phyloP scores from a whole-genome alignment of 2,113 vertebrate species.

The Sardina pilchardus region DNA sequence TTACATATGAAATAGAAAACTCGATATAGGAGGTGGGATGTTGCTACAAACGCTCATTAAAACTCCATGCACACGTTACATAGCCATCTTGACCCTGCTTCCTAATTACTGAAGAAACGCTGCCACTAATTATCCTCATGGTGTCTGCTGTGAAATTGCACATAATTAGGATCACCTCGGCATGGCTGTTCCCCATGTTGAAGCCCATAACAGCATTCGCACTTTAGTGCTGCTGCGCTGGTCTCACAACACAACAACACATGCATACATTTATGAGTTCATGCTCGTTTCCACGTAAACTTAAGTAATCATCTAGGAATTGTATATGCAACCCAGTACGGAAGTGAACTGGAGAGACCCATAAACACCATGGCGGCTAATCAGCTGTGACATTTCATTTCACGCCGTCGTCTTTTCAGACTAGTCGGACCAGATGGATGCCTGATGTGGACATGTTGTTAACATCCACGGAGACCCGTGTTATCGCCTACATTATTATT shows the following conservation, averaged over 20 bases:
- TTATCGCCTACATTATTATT: not conserved
- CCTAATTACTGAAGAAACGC: not conserved
- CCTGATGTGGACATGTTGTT: not conserved
- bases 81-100: not conserved
- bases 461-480: not conserved
- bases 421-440: not conserved
- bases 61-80: not conserved
- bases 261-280: not conserved
- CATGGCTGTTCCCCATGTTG: not conserved
- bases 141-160: not conserved
- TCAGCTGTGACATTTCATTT: constrained; percentile 3
- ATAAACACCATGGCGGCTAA: not conserved
- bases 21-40: not conserved
- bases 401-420: not conserved
- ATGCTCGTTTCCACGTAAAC: not conserved
- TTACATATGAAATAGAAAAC: not conserved
- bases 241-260: not conserved
- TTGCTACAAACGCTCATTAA: not conserved
- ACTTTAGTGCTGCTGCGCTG: not conserved
- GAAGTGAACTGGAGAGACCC: not conserved
- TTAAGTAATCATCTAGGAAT: not conserved
- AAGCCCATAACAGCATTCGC: not conserved
- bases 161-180: not conserved
- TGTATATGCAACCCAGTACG: not conserved
- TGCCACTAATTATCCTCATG: not conserved